Evolutionary conservation across 2,113 vertebrate genomes (phyloP).

Genomic region (Podiceps cristatus): DNA sequence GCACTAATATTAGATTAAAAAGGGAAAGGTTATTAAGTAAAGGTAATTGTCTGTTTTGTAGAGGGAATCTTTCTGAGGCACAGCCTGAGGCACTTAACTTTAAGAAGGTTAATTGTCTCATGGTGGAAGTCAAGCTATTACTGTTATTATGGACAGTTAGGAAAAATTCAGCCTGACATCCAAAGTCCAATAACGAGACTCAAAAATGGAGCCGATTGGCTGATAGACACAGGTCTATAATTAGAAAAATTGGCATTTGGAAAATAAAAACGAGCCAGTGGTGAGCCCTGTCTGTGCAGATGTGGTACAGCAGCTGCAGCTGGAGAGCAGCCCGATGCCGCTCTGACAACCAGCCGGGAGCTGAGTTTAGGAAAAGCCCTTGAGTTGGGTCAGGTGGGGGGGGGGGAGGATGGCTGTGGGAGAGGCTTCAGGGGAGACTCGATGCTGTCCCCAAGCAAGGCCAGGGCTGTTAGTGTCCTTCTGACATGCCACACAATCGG

Average conservation of each 20-base stretch:
- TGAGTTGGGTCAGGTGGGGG: background rate
- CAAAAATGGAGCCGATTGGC: constrained; percentile 23
- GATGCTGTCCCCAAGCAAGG: fast-evolving
- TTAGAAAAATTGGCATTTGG: background rate
- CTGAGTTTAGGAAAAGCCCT: background rate
- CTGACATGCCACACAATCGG: fast-evolving
- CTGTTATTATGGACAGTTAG: constrained; percentile 56
- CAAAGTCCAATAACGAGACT: constrained; percentile 29
- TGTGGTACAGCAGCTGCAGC: background rate
- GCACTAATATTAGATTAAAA: constrained; percentile 53
- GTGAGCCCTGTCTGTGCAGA: background rate
- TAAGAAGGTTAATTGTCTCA: constrained; percentile 72
- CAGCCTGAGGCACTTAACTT: constrained; percentile 61
- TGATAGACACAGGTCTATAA: constrained; percentile 21
- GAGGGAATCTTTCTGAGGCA: constrained; percentile 67
- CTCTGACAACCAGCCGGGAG: background rate
- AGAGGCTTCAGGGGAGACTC: fast-evolving
- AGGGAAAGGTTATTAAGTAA: constrained; percentile 65
- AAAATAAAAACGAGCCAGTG: background rate
- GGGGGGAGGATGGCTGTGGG: fast-evolving
- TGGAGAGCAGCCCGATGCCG: fast-evolving
- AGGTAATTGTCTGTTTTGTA: constrained; percentile 67
- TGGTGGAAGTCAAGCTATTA: constrained; percentile 66
- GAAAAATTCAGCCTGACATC: constrained; percentile 54
- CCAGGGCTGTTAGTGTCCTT: background rate